phyloP scores from a whole-genome alignment of 2,888 invertebrate genomes.

The Eupithecia exiguata region DNA sequence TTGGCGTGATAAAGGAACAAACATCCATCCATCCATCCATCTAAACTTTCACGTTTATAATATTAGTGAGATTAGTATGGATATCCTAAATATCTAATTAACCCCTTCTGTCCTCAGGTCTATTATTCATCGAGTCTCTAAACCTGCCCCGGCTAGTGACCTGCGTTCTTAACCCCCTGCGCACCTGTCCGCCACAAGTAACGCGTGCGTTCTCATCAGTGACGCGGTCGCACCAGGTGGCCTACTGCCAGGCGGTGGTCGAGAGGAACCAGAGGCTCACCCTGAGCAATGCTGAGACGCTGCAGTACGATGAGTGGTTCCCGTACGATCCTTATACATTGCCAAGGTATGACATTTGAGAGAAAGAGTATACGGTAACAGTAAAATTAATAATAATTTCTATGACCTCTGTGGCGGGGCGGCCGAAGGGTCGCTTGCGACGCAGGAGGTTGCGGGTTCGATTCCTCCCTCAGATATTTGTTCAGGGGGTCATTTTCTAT shows the following conservation, averaged over 20 bases:
- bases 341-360: slow-evolving; percentile 63
- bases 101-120: slow-evolving; percentile 79
- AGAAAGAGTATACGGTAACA: background rate
- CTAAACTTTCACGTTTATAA: no score
- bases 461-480: no score
- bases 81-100: no score
- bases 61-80: no score
- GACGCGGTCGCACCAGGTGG: slow-evolving; percentile 93
- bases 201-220: slow-evolving; percentile 92
- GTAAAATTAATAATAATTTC: no score
- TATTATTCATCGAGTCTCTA: slow-evolving; percentile 90
- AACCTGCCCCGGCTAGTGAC: slow-evolving; percentile 94
- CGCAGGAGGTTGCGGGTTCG: no score
- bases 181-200: slow-evolving; percentile 90
- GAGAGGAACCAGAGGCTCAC: slow-evolving; percentile 90
- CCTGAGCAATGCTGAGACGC: slow-evolving; percentile 67
- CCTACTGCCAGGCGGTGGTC: slow-evolving; percentile 95
- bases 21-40: no score
- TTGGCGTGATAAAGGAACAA: no score
- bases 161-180: slow-evolving; percentile 93
- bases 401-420: no score
- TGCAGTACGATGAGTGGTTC: slow-evolving; percentile 89
- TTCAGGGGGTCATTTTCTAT: no score
- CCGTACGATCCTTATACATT: slow-evolving; percentile 96
- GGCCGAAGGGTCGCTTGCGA: no score